Percentiles rank a stretch among this genome's conserved stretches.
Conservation (phyloP, 1,140 invertebrate species). For the Cydia strobilella region DNA sequence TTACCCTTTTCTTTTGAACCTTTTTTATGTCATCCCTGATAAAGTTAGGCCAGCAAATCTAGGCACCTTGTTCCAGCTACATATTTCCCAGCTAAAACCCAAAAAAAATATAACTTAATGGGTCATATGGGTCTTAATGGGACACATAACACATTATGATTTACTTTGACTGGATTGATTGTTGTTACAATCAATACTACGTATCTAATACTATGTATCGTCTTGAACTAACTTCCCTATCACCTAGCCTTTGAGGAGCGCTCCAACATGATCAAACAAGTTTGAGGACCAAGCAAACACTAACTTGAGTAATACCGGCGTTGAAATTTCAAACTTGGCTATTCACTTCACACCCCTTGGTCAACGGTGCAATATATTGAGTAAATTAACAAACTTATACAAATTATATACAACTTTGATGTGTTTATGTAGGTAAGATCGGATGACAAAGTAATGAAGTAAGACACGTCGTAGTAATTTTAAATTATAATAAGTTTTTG, state of each 20-base stretch:
- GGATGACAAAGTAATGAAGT: not conserved
- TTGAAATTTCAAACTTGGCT: not conserved
- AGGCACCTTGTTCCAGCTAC: too few species aligned
- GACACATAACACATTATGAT: too few species aligned
- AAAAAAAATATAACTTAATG: too few species aligned
- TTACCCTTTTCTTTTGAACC: too few species aligned
- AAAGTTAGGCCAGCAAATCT: too few species aligned
- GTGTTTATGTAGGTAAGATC: not conserved
- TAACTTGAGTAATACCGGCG: not conserved
- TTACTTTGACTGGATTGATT: too few species aligned
- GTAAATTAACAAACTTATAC: not conserved
- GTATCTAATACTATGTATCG: not conserved
- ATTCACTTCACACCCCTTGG: slow-evolving; percentile 11
- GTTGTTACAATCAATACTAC: too few species aligned
- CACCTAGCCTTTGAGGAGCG: not conserved
- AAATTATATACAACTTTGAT: not conserved
- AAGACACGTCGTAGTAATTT: too few species aligned
- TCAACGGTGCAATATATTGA: not conserved
- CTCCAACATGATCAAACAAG: not conserved
- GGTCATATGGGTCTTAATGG: too few species aligned
- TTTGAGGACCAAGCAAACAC: not conserved
- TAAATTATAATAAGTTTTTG: too few species aligned
- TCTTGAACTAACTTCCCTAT: not conserved
- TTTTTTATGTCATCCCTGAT: too few species aligned
- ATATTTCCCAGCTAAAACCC: too few species aligned